Evolutionary conservation across 2,113 vertebrate genomes (phyloP).

Genomic region (Lamprotornis superbus): DNA sequence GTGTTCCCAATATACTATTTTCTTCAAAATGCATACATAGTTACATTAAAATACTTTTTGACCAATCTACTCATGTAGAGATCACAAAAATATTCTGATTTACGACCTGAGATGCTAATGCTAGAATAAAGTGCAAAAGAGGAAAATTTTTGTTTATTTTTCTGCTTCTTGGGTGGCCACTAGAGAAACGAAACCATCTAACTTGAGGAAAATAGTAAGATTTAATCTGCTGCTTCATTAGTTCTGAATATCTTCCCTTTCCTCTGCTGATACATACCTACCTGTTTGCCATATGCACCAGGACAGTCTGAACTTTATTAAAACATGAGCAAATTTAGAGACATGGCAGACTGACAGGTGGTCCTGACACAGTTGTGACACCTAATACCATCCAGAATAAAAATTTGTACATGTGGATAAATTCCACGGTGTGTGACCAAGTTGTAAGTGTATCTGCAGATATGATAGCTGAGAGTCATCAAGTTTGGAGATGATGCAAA

Average conservation of each 20-base stretch:
- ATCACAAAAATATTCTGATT: neutral
- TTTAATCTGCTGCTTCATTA: neutral
- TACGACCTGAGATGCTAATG: neutral
- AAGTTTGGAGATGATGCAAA: neutral
- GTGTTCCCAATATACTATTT: neutral
- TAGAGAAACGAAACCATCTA: neutral
- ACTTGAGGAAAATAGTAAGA: neutral
- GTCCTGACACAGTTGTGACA: neutral
- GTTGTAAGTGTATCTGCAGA: neutral
- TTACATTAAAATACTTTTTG: neutral
- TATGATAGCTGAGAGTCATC: neutral
- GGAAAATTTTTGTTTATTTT: neutral
- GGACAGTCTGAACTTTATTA: neutral
- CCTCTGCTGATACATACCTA: neutral
- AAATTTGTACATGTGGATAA: neutral
- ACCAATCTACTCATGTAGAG: neutral
- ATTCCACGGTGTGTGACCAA: neutral
- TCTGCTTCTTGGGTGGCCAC: accelerated
- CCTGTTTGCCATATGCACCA: neutral
- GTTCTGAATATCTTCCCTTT: neutral
- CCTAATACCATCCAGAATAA: neutral
- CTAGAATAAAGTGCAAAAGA: neutral
- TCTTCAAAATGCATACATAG: neutral
- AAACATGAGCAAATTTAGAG: neutral
- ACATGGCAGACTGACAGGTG: neutral